Evolutionary conservation across 2,888 invertebrate species (phyloP).

Genomic region (Philaethria dido): DNA sequence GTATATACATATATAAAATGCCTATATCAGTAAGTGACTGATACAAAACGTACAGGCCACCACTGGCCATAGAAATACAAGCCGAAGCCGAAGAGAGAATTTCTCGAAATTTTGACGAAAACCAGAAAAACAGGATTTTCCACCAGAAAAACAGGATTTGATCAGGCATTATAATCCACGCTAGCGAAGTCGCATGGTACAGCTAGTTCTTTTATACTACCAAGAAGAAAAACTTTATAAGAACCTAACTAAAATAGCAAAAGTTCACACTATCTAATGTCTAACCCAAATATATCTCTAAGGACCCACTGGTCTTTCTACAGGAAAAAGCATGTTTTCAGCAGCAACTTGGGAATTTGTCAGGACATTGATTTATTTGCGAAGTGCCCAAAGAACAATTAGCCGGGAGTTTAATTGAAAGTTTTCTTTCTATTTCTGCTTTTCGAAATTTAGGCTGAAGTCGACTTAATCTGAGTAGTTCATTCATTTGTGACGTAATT

Average conservation of each 20-base stretch:
- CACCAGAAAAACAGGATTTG: no score
- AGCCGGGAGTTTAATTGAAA: constrained; percentile 25
- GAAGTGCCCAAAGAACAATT: constrained; percentile 23
- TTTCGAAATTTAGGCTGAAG: constrained; percentile 1
- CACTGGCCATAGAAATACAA: no score
- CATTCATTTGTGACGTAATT: constrained; percentile 1
- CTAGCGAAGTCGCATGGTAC: no score
- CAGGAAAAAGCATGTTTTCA: constrained; percentile 33
- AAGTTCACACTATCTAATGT: constrained; percentile 8
- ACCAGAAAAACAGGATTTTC: no score
- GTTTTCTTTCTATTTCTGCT: constrained; percentile 3
- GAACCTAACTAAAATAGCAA: not conserved
- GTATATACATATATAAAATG: no score
- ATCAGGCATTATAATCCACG: no score
- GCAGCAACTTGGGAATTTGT: constrained; percentile 27
- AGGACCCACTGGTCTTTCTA: constrained; percentile 26
- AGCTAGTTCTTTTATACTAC: not conserved
- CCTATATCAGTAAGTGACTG: no score
- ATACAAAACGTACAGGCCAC: no score
- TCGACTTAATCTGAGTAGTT: not conserved
- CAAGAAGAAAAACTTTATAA: not conserved
- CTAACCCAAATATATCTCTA: not conserved
- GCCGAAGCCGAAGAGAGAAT: no score
- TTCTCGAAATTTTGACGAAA: no score
- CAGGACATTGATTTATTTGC: constrained; percentile 38